Conservation (phyloP, 23 tunicate genomes). For the Clavelina lepadiformis region DNA sequence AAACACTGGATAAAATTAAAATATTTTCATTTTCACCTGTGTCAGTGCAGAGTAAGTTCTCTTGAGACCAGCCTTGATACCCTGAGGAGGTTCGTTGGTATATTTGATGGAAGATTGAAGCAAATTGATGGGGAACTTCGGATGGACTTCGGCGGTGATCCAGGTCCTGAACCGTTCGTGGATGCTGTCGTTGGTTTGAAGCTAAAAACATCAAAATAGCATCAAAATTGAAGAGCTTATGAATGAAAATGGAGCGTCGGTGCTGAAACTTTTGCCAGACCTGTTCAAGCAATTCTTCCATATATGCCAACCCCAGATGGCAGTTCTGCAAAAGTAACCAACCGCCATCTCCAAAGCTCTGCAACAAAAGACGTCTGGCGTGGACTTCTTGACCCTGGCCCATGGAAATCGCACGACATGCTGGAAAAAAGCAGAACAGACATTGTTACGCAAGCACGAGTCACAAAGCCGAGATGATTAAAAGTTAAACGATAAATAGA, state of each 20-base stretch:
- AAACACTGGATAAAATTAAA: background rate
- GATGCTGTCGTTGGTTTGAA: constrained; percentile 80
- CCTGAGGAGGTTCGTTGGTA: constrained; percentile 99
- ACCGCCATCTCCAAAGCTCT: constrained; percentile 93
- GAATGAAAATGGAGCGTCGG: background rate
- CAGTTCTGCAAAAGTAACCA: constrained; percentile 98
- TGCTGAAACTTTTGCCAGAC: constrained; percentile 19
- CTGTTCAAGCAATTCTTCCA: constrained; percentile 98
- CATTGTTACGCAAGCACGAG: background rate
- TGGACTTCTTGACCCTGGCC: constrained; percentile 99
- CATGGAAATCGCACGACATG: constrained; percentile 96
- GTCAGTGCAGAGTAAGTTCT: constrained; percentile 84
- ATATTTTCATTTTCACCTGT: constrained; percentile 34
- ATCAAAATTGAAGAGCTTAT: background rate
- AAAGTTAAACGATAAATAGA: too few relatives aligned
- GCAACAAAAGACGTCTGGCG: constrained; percentile 80
- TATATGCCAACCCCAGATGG: constrained; percentile 96
- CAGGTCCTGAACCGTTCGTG: constrained; percentile 79
- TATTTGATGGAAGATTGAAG: constrained; percentile 96
- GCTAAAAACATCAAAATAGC: constrained; percentile 43
- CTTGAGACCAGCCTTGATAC: constrained; percentile 94
- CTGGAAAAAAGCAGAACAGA: constrained; percentile 18
- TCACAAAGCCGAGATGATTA: background rate
- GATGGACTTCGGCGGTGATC: constrained; percentile 99
- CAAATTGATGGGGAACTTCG: constrained; percentile 96